Percentiles rank a stretch among this genome's conserved stretches.
phyloP scores from a whole-genome alignment of 2,797 vertebrate species.

The Manis pentadactyla region DNA sequence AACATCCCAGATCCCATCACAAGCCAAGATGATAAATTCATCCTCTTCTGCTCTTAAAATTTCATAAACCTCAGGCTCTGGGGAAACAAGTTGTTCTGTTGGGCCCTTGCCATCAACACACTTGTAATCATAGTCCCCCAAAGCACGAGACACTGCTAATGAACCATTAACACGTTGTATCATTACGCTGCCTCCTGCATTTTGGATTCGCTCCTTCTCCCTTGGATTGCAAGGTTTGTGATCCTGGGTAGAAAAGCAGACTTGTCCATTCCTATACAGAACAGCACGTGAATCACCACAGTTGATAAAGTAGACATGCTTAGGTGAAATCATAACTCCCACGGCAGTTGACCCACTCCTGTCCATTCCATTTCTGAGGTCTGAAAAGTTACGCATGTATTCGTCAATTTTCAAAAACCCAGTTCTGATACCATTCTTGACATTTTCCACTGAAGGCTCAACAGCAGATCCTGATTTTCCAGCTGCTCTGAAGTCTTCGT shows the following conservation, averaged over 20 bases:
- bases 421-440: slow-evolving; percentile 96
- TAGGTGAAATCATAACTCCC: slow-evolving; percentile 95
- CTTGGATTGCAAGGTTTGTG: slow-evolving; percentile 99
- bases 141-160: slow-evolving; percentile 96
- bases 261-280: slow-evolving; percentile 94
- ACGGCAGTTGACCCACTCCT: slow-evolving; percentile 99
- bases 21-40: slow-evolving; percentile 97
- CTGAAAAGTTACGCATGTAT: slow-evolving; percentile 99
- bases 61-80: slow-evolving; percentile 98
- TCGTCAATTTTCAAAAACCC: slow-evolving; percentile 99
- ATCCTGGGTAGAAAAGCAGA: slow-evolving; percentile 98
- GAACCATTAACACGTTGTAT: slow-evolving; percentile 99
- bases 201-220: slow-evolving; percentile 98
- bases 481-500: slow-evolving; percentile 94
- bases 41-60: slow-evolving; percentile 95
- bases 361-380: slow-evolving; percentile 98
- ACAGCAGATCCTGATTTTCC: slow-evolving; percentile 87
- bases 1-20: slow-evolving; percentile 99
- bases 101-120: slow-evolving; percentile 98
- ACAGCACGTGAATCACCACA: slow-evolving; percentile 98
- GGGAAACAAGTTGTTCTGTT: slow-evolving; percentile 99
- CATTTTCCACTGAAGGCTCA: slow-evolving; percentile 92
- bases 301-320: slow-evolving; percentile 98
- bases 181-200: slow-evolving; percentile 99
- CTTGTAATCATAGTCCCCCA: slow-evolving; percentile 99